Conservation (phyloP, 92 coral and sea anemone species). For the Nematostella vectensis region DNA sequence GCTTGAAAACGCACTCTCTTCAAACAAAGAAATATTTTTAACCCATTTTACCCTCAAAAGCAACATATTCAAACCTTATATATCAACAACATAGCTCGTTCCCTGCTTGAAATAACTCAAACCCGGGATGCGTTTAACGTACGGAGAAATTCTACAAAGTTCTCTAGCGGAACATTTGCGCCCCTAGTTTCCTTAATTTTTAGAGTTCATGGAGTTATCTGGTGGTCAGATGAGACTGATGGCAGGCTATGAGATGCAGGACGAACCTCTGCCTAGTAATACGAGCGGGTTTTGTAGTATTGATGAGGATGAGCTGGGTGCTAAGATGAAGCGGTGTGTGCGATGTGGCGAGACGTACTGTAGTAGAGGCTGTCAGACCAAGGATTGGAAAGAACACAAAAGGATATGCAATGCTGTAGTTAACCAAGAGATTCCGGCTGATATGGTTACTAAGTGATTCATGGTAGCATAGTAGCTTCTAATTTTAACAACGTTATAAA, state of each 20-base stretch:
- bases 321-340: conserved; percentile 56
- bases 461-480: no score
- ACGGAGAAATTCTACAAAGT: no score
- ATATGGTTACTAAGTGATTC: no score
- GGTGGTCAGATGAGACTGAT: conserved; percentile 29
- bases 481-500: no score
- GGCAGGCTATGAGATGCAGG: conserved; percentile 24
- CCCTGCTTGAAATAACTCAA: no score
- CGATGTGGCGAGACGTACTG: conserved; percentile 58
- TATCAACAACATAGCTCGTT: no score
- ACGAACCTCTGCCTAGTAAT: conserved; percentile 2
- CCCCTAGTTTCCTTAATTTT: no score
- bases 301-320: conserved; percentile 24
- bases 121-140: background rate
- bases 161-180: no score
- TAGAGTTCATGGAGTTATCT: conserved; percentile 39
- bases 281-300: conserved; percentile 37
- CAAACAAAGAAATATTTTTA: no score
- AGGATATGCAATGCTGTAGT: conserved; percentile 22
- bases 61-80: no score
- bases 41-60: no score
- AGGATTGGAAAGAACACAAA: conserved; percentile 76
- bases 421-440: conserved; percentile 13
- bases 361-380: conserved; percentile 60
- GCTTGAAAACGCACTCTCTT: no score